A percentile compares a stretch with the other conserved stretches of the same genome.
Evolutionary conservation across 2,113 vertebrate genomes (phyloP).

Genomic region (Rhizomys pruinosus): DNA sequence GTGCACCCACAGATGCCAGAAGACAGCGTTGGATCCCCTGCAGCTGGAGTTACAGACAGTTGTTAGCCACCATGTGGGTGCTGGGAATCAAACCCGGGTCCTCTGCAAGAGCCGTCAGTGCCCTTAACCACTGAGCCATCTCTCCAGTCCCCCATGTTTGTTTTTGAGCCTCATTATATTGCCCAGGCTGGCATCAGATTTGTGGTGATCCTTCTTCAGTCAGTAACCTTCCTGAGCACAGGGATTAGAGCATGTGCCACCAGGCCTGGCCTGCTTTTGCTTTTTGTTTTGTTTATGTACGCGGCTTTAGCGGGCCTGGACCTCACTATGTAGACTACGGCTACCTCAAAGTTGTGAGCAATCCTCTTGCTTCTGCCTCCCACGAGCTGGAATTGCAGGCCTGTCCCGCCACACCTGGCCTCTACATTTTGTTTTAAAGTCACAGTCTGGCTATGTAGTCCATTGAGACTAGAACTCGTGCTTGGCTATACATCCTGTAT

Average conservation of each 20-base stretch:
- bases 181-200: background rate
- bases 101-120: background rate
- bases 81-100: background rate
- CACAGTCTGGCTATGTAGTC: background rate
- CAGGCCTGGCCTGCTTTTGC: no score
- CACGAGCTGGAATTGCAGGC: background rate
- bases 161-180: background rate
- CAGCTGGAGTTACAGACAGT: background rate
- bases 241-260: background rate
- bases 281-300: background rate
- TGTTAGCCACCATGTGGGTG: background rate
- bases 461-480: background rate
- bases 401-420: background rate
- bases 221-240: background rate
- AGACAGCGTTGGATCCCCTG: background rate
- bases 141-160: background rate
- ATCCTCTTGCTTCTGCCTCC: background rate
- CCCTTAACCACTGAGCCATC: background rate
- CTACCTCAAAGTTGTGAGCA: background rate
- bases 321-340: background rate
- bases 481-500: background rate
- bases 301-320: background rate
- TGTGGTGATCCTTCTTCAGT: background rate
- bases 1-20: background rate
- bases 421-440: background rate